Base-by-base conservation (phyloP, 2,888 invertebrate genomes). In the Pachycephus smyrnensis region DNA sequence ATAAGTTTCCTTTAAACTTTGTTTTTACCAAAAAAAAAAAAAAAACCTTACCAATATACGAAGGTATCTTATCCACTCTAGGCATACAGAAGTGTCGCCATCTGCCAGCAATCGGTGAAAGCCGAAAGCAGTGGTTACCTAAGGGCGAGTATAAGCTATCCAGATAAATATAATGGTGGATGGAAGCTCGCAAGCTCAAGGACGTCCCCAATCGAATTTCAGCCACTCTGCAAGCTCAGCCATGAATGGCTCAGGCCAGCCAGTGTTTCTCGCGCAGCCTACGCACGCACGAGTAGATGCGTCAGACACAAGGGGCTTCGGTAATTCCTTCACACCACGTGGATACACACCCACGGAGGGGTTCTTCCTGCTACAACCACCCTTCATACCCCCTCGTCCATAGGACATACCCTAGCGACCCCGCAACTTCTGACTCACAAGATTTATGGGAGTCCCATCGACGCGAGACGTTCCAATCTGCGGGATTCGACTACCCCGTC, bases 301-400 rank as follows among this genome's bases (percentile, higher is more conserved):
- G 76, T 79, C 69, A 76, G 73, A 75, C 74, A 78, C 68, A 73
- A 76, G 71, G 77, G 75, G 79, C 80, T 77, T 80, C 79, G 55
- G 89, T 88, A 89, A 89, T 89, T 89, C 88, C 89, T 87, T 84
- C 79, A 87, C 87, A 89, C 87, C 89, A 89, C 89, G 89, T 89
- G 89, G 87, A 83, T 80, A 82, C 84, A 79, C 85, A 86, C 85
- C 86, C 86, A 86, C 82, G 84, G 85, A 86, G 84, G 55, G 55
- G 55, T 55, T 55, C 55, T 23, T 55, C 55, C 55, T 55, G 1
- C 75, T 30, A 68, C 73, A 30, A 71, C 76, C 78, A 76, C 71
- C 78, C 55, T 9, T 23, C 23, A 2, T 23, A 23, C 9, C 55
- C 55, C 75, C 75, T 82, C 55, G 79, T 80, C 79, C 80, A 55